Conservation (phyloP, 2,888 invertebrate species). For the Seira ritae region DNA sequence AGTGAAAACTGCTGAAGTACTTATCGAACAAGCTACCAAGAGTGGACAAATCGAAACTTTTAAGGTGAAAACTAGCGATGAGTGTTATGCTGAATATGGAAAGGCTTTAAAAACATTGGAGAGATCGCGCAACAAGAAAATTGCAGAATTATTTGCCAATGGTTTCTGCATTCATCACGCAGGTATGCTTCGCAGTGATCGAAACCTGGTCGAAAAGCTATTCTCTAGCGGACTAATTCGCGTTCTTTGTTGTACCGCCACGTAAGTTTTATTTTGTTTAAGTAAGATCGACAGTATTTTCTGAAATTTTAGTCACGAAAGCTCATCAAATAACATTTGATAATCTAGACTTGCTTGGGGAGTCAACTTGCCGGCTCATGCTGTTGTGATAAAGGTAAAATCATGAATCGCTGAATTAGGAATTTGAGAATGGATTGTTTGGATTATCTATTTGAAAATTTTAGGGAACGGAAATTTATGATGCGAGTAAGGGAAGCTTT, state of each 20-base stretch:
- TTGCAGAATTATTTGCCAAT: constrained; percentile 88
- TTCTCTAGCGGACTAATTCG: constrained; percentile 92
- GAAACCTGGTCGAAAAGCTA: constrained; percentile 91
- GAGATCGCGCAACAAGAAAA: constrained; percentile 86
- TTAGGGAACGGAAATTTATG: constrained; percentile 97
- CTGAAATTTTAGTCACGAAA: background rate
- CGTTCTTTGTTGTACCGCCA: constrained; percentile 96
- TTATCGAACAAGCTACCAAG: constrained; percentile 88
- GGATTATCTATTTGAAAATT: too few relatives aligned
- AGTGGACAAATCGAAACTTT: constrained; percentile 85
- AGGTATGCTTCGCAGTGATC: constrained; percentile 92
- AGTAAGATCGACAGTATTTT: too few relatives aligned
- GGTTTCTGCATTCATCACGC: constrained; percentile 98
- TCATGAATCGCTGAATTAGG: too few relatives aligned
- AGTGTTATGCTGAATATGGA: constrained; percentile 78
- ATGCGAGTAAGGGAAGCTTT: constrained; percentile 94
- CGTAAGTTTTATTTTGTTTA: constrained; percentile 47
- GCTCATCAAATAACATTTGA: background rate
- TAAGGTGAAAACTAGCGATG: constrained; percentile 80
- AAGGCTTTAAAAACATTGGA: constrained; percentile 84
- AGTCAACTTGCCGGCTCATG: constrained; percentile 98
- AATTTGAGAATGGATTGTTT: too few relatives aligned
- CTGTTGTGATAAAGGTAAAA: constrained; percentile 92
- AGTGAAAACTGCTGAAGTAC: constrained; percentile 87
- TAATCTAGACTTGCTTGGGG: constrained; percentile 95